Evolutionary conservation across 2,113 vertebrate species (phyloP).

Genomic region (Mohoua ochrocephala): DNA sequence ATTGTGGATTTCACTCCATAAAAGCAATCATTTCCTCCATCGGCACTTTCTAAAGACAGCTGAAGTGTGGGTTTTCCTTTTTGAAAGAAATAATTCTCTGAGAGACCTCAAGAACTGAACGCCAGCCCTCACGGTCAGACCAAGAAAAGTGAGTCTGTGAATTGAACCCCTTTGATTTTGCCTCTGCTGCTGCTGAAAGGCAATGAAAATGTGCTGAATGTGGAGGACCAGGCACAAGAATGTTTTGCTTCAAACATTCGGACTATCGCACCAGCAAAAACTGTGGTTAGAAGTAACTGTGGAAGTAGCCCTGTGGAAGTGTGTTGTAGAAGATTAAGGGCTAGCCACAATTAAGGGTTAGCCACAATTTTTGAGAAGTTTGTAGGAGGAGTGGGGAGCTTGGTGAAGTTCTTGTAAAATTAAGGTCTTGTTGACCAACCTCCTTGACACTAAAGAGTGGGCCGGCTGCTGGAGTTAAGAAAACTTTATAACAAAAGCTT

Average conservation of each 20-base stretch:
- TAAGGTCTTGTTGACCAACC: not conserved
- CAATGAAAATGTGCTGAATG: not conserved
- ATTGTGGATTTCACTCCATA: not conserved
- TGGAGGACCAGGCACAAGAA: not conserved
- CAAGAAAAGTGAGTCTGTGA: not conserved
- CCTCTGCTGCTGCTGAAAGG: not conserved
- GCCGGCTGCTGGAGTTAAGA: not conserved
- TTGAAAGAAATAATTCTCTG: not conserved
- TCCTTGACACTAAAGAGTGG: not conserved
- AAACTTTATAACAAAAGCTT: not conserved
- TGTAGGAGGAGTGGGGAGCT: not conserved
- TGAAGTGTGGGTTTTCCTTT: not conserved
- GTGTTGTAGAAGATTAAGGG: not conserved
- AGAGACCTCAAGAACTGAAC: not conserved
- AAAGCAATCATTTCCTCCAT: not conserved
- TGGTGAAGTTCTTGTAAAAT: not conserved
- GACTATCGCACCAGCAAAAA: not conserved
- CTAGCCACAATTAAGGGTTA: no score
- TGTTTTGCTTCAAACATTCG: not conserved
- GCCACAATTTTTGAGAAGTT: not conserved
- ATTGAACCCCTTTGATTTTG: not conserved
- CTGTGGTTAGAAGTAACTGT: not conserved
- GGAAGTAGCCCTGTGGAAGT: not conserved
- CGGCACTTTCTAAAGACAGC: not conserved
- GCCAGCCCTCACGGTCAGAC: not conserved